Evolutionary conservation across 2,797 vertebrate species (phyloP).

Genomic region (Bradypodion ventrale): DNA sequence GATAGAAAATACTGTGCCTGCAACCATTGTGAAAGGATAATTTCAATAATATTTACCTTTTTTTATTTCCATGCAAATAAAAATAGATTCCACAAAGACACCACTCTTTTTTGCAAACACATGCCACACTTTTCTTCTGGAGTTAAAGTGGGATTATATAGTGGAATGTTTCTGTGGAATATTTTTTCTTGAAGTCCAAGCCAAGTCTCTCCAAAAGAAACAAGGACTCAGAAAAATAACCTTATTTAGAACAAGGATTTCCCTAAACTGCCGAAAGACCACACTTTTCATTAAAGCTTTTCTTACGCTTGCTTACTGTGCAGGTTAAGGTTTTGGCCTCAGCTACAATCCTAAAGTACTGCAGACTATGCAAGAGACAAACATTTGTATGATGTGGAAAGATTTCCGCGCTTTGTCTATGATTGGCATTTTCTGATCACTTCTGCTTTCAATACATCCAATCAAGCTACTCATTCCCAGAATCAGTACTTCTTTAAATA

Average conservation of each 20-base stretch:
- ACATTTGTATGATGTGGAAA: background rate
- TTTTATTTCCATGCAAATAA: slow-evolving; percentile 11
- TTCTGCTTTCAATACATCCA: too few species aligned
- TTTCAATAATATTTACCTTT: background rate
- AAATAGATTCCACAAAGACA: slow-evolving; percentile 4
- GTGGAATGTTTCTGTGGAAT: background rate
- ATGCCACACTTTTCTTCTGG: slow-evolving; percentile 8
- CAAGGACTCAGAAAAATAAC: background rate
- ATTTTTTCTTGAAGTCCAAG: background rate
- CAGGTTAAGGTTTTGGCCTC: background rate
- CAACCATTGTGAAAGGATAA: background rate
- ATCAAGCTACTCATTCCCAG: too few species aligned
- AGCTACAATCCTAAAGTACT: too few species aligned
- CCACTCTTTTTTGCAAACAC: background rate
- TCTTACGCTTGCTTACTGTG: background rate
- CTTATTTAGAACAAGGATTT: background rate
- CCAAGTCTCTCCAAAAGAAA: slow-evolving; percentile 1
- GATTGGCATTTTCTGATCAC: too few species aligned
- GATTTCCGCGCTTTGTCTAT: background rate
- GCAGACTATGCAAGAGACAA: background rate
- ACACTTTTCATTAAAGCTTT: background rate
- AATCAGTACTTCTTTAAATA: too few species aligned
- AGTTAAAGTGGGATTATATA: background rate
- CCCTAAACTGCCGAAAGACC: background rate
- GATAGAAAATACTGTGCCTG: background rate